Evolutionary conservation across 37 sponge, comb jelly and placozoan genomes (phyloP), one percentile per base, ranked within the genome.

Genomic region (Ianthella basta): DNA sequence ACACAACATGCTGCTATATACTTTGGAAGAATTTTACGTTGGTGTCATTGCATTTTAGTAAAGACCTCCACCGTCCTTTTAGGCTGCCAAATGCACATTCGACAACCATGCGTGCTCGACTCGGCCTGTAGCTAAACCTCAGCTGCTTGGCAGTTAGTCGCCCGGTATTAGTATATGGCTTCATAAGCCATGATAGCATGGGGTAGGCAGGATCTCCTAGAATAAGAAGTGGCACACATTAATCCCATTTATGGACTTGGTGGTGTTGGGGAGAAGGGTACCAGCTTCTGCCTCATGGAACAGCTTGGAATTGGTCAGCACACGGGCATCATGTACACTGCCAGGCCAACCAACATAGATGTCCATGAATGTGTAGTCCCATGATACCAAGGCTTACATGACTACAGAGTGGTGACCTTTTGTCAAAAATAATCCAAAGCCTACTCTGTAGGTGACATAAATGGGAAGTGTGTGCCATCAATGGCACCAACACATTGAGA

Each of bases 131-230:
- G 15, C 56, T 80, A 32, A 80, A 80, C 35, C 24, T 80, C 56
- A 4, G 1, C 34, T 80, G 81, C 61, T 57, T 80, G 0, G 37
- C 36, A 6, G 60, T 34, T 24, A 80, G n/a, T n/a, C n/a, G 38
- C 12, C 81, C 81, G 5, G 60, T 80, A 59, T 80, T 60, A 27
- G 59, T 56, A 33, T 56, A 80, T 0, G 81, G 81, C 36, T 80
- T 80, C 20, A 80, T 33, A 0, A 80, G 81, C 81, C 81, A 80
- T 2, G 35, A 55, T 15, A 18, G 55, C 20, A 80, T 73, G 14
- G 88, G 80, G 68, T 80, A 89, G 27, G 89, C 85, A 41, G 89
- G 89, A 55, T 89, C 89, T 67, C 89, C 89, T 55, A 89, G 40
- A 4, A 89, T 67, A 0, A 86, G 10, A 55, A 86, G 59, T 40